A percentile compares a stretch with the other conserved stretches of the same genome.
phyloP scores from a whole-genome alignment of 1,140 invertebrate genomes.

The Agrypnia vestita region DNA sequence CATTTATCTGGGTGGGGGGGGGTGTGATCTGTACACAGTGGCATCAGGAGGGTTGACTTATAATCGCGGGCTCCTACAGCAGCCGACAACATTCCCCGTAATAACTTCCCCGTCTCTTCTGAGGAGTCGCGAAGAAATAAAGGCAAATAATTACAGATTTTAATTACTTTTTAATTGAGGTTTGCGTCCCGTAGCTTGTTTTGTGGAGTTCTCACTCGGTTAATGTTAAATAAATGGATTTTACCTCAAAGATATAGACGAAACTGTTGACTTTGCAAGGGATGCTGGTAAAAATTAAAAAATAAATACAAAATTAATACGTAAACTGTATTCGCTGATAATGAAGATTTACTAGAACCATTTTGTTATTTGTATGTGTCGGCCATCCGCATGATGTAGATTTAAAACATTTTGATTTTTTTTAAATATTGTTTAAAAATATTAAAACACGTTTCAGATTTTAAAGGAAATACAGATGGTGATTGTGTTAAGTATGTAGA shows the following conservation, averaged over 20 bases:
- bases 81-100: constrained; percentile 23
- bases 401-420: too few species aligned
- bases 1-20: constrained; percentile 24
- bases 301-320: too few species aligned
- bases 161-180: constrained; percentile 61
- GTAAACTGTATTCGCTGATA: too few species aligned
- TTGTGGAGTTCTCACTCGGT: constrained; percentile 55
- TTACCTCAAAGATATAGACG: neutral
- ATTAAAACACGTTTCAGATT: too few species aligned
- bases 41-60: constrained; percentile 4
- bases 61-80: neutral
- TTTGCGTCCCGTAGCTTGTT: constrained; percentile 52
- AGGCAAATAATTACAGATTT: constrained; percentile 60
- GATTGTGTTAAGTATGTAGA: too few species aligned
- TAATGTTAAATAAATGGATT: constrained; percentile 55
- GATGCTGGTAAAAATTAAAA: too few species aligned
- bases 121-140: constrained; percentile 49
- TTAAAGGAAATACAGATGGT: too few species aligned
- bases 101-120: constrained; percentile 23
- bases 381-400: neutral
- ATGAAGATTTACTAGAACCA: neutral
- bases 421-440: too few species aligned
- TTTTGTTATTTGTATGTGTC: too few species aligned
- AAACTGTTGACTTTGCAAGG: constrained; percentile 25
- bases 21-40: neutral